A percentile compares a stretch with the other conserved stretches of the same genome.
phyloP scores from a whole-genome alignment of 2,888 invertebrate genomes.

The Scaptomyza reducta region DNA sequence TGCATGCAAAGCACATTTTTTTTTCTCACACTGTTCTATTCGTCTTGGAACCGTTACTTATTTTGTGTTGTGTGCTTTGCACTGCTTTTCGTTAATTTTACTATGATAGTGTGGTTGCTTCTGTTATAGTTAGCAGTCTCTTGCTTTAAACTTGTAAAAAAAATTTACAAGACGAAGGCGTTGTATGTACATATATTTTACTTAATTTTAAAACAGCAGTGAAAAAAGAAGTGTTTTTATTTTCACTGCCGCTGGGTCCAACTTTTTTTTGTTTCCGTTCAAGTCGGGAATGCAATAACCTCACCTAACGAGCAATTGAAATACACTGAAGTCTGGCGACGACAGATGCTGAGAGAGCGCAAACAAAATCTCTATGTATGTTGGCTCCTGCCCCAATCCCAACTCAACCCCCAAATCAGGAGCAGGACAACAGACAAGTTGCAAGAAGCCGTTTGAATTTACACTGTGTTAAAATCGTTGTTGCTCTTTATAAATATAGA shows the following conservation, averaged over 20 bases:
- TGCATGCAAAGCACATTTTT: conserved; percentile 76
- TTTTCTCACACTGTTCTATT: conserved; percentile 52
- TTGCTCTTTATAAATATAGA: not conserved
- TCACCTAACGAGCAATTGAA: conserved; percentile 69
- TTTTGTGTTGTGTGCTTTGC: conserved; percentile 53
- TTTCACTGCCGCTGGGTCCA: conserved; percentile 37
- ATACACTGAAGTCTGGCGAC: conserved; percentile 61
- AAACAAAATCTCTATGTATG: conserved; percentile 36
- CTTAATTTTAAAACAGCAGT: conserved; percentile 33
- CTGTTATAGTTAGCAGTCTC: conserved; percentile 35
- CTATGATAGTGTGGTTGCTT: conserved; percentile 43
- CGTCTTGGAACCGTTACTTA: conserved; percentile 69
- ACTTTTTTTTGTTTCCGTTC: conserved; percentile 42
- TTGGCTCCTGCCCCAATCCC: conserved; percentile 43
- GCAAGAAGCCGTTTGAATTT: conserved; percentile 25
- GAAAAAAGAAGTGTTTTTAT: conserved; percentile 54
- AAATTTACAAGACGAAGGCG: conserved; percentile 42
- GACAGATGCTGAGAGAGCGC: conserved; percentile 56
- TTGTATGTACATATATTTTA: conserved; percentile 35
- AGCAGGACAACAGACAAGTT: conserved; percentile 49
- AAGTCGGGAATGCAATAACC: conserved; percentile 59
- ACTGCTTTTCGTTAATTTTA: conserved; percentile 58
- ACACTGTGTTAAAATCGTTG: not conserved
- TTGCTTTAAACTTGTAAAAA: conserved; percentile 48
- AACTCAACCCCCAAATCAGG: conserved; percentile 17